A percentile compares a stretch with the other conserved stretches of the same genome.
Conservation (phyloP, 1,140 invertebrate genomes). For the Mizuhopecten yessoensis region DNA sequence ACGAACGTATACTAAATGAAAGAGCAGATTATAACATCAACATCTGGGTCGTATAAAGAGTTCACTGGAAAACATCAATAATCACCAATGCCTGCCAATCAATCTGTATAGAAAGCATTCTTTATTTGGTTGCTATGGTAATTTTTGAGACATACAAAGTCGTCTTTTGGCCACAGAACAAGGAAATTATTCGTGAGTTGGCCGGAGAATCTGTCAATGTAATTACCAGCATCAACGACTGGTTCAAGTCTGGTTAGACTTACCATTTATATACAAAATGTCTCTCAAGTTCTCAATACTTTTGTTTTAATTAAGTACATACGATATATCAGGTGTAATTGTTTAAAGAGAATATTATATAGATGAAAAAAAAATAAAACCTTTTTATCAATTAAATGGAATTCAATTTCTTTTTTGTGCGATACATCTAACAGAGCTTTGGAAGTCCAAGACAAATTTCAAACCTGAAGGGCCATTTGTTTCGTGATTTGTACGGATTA, state of each 20-base stretch:
- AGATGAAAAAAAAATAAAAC: too few relatives aligned
- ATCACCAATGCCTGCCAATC: neutral
- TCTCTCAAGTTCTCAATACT: too few relatives aligned
- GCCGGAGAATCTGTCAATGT: conserved; percentile 31
- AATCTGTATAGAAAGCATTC: neutral
- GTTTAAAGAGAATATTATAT: too few relatives aligned
- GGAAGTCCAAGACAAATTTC: neutral
- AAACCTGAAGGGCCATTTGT: neutral
- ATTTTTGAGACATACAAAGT: conserved; percentile 32
- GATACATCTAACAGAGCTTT: neutral
- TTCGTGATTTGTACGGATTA: neutral
- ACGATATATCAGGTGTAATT: too few relatives aligned
- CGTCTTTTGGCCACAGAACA: conserved; percentile 15
- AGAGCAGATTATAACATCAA: neutral
- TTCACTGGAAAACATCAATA: conserved; percentile 3
- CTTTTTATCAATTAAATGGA: too few relatives aligned
- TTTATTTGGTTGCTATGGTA: conserved; percentile 18
- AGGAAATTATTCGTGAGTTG: neutral
- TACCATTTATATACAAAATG: neutral
- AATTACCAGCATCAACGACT: neutral
- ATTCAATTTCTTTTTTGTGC: too few relatives aligned
- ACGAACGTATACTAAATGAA: neutral
- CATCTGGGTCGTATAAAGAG: neutral
- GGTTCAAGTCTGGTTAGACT: neutral
- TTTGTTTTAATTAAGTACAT: too few relatives aligned